Conservation (phyloP, 2,888 invertebrate genomes). For the Rhogogaster chlorosoma region DNA sequence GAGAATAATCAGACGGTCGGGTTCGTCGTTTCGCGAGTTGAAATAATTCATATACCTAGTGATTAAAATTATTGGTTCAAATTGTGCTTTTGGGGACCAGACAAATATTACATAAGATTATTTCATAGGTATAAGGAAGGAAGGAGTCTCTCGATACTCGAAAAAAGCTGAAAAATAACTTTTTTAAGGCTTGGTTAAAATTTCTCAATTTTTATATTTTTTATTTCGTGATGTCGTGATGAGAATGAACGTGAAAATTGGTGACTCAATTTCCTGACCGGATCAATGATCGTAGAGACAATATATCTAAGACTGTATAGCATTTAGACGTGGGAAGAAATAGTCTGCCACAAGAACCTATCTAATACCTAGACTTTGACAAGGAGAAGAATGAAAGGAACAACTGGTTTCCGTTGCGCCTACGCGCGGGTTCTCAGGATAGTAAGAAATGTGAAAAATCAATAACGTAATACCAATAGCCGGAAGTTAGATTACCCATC, state of each 20-base stretch:
- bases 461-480: slow-evolving; percentile 18
- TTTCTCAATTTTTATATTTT: background rate
- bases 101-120: background rate
- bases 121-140: background rate
- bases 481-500: background rate
- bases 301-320: background rate
- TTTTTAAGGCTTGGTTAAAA: background rate
- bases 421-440: background rate
- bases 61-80: background rate
- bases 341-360: background rate
- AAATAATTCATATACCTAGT: background rate
- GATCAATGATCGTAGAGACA: background rate
- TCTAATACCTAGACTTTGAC: background rate
- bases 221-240: too few species aligned
- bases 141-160: background rate
- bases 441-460: slow-evolving; percentile 7
- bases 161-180: background rate
- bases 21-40: background rate
- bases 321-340: background rate
- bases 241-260: background rate
- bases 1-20: background rate
- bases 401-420: slow-evolving; percentile 12
- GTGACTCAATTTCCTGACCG: background rate
- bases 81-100: background rate
- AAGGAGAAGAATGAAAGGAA: background rate